A percentile compares a stretch with the other conserved stretches of the same genome.
Conservation (phyloP, 2,888 invertebrate genomes). For the Holacanthella duospinosa region DNA sequence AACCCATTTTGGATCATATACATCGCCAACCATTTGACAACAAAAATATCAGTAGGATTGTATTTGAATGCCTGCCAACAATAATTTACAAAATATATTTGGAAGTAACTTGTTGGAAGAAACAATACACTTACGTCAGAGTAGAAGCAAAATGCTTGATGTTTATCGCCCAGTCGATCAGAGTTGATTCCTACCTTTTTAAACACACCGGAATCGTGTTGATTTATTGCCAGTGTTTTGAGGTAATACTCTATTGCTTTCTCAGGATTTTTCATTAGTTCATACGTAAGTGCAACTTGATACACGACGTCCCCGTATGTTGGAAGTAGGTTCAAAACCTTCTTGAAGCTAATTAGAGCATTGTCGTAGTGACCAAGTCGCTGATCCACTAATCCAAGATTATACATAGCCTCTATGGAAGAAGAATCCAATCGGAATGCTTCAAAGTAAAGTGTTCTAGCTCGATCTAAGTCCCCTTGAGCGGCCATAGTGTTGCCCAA, state of each 20-base stretch:
- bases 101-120: too few species aligned
- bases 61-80: not conserved
- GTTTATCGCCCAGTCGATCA: not conserved
- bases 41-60: not conserved
- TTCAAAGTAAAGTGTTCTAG: not conserved
- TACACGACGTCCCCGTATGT: not conserved
- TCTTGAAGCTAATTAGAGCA: not conserved
- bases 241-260: not conserved
- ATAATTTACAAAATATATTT: not conserved
- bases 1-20: not conserved
- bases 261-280: not conserved
- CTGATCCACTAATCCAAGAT: not conserved
- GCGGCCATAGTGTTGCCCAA: not conserved
- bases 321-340: not conserved
- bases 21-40: slow-evolving; percentile 1
- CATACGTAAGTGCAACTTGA: not conserved
- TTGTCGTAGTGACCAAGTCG: not conserved
- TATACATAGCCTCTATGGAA: not conserved
- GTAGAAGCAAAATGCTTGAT: not conserved
- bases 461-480: not conserved
- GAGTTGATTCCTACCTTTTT: not conserved
- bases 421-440: not conserved
- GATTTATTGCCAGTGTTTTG: not conserved
- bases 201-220: not conserved
- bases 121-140: not conserved